phyloP scores from a whole-genome alignment of 2,113 vertebrate species.

The Coryphaenoides rupestris region DNA sequence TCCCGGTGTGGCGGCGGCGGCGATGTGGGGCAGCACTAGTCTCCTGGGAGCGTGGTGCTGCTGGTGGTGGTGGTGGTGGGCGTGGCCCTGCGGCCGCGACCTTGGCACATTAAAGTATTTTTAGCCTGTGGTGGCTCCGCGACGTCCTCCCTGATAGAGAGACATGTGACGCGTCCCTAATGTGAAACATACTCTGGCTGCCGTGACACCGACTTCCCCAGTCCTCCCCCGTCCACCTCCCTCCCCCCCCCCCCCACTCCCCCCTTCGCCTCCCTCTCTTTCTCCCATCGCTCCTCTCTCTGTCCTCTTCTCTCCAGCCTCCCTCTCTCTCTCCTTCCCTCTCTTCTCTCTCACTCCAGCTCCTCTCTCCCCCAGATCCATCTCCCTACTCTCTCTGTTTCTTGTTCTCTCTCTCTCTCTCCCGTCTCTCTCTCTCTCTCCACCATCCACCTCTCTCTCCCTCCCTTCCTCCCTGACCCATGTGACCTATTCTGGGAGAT shows the following conservation, averaged over 20 bases:
- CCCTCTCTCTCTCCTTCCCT: background rate
- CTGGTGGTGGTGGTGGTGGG: too few relatives aligned
- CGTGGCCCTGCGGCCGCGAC: slow-evolving; percentile 41
- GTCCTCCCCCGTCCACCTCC: background rate
- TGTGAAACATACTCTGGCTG: slow-evolving; percentile 47
- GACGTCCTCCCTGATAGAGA: slow-evolving; percentile 68
- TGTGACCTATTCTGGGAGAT: slow-evolving; percentile 31
- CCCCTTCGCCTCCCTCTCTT: too few relatives aligned
- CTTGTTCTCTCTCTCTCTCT: background rate
- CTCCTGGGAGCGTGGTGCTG: slow-evolving; percentile 58
- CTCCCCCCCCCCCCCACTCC: too few relatives aligned
- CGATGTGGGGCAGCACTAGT: slow-evolving; percentile 49
- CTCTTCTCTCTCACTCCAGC: background rate
- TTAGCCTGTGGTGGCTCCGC: slow-evolving; percentile 50
- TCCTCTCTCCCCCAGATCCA: too few relatives aligned
- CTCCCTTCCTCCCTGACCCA: background rate
- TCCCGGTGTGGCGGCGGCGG: slow-evolving; percentile 29
- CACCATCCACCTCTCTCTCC: background rate
- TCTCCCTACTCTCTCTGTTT: too few relatives aligned
- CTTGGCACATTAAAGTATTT: slow-evolving; percentile 56
- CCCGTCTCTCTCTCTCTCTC: too few relatives aligned
- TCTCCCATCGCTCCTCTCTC: too few relatives aligned
- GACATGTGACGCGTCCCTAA: slow-evolving; percentile 63
- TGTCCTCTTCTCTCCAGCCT: background rate
- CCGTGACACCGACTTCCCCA: slow-evolving; percentile 16